A percentile compares a stretch with the other conserved stretches of the same genome.
phyloP scores from a whole-genome alignment of 2,888 invertebrate genomes.

The Petrolisthes manimaculis region DNA sequence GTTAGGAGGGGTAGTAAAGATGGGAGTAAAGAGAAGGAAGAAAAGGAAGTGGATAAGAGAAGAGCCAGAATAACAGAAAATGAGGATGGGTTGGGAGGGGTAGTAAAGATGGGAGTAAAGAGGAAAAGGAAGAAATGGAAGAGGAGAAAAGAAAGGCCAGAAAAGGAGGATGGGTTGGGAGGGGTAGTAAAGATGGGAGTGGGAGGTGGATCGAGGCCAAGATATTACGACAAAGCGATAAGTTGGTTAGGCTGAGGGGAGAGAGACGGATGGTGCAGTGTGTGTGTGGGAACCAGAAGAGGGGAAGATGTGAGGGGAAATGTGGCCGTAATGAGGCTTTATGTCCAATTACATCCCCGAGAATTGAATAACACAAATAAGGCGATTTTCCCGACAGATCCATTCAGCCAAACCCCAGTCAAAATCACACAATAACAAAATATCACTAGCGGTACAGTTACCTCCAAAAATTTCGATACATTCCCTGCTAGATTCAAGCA shows the following conservation, averaged over 20 bases:
- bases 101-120: background rate
- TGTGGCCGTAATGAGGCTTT: slow-evolving; percentile 13
- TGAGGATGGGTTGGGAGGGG: background rate
- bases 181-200: background rate
- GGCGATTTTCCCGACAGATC: too few species aligned
- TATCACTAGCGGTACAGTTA: too few species aligned
- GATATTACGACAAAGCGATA: background rate
- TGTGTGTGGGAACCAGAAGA: background rate
- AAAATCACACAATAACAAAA: too few species aligned
- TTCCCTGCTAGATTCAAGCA: too few species aligned
- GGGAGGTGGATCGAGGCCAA: background rate
- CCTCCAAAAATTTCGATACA: too few species aligned
- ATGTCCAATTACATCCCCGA: background rate
- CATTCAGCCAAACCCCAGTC: too few species aligned
- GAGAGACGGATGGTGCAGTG: background rate
- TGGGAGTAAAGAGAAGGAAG: background rate
- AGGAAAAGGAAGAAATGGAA: background rate
- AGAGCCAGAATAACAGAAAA: background rate
- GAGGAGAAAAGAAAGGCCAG: background rate
- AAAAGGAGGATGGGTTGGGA: background rate
- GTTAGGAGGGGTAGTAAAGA: background rate
- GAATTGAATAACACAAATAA: slow-evolving; percentile 1
- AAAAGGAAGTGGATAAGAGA: background rate
- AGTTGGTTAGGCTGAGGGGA: background rate
- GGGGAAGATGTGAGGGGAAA: background rate